These are phyloP conservation scores for Dicyrtoma fusca DNA, from an alignment of 2,888 invertebrate species.

Conservation along the genomic window DNA sequence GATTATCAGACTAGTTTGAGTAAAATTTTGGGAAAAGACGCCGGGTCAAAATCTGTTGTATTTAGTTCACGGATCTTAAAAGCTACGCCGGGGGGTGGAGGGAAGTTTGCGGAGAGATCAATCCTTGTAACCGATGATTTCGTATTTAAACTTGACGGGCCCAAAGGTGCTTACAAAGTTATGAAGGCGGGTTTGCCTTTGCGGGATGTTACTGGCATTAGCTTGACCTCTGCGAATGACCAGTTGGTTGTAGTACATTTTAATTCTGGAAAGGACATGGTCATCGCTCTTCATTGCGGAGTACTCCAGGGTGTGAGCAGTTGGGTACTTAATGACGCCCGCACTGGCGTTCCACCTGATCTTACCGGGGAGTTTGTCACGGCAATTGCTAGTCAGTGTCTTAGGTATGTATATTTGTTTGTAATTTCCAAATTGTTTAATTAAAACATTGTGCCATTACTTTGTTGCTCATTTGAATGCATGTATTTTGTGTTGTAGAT, in stretches of 20 bases:
- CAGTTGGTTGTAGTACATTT: conserved; percentile 87
- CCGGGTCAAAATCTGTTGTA: conserved; percentile 49
- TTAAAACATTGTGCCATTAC: no score
- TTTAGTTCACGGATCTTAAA: conserved; percentile 70
- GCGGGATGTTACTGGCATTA: conserved; percentile 66
- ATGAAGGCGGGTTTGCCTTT: conserved; percentile 83
- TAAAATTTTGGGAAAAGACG: conserved; percentile 70
- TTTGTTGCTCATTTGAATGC: no score
- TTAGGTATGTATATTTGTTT: conserved; percentile 44
- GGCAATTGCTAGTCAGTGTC: conserved; percentile 50
- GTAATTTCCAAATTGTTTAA: background rate
- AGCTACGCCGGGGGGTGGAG: conserved; percentile 63
- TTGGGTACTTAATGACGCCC: conserved; percentile 52
- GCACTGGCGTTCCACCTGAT: conserved; percentile 53
- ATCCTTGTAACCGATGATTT: conserved; percentile 81
- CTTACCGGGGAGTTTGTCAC: conserved; percentile 56
- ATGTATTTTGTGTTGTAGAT: no score
- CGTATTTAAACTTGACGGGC: conserved; percentile 83
- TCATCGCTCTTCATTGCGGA: conserved; percentile 69
- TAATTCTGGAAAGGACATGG: conserved; percentile 85
- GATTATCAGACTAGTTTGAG: conserved; percentile 71
- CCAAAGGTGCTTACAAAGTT: conserved; percentile 75
- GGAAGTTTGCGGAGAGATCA: conserved; percentile 76
- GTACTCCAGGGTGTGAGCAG: conserved; percentile 55
- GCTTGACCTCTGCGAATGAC: conserved; percentile 82